Evolutionary conservation across 2,113 vertebrate species (phyloP).

Genomic region (Cynoglossus semilaevis): DNA sequence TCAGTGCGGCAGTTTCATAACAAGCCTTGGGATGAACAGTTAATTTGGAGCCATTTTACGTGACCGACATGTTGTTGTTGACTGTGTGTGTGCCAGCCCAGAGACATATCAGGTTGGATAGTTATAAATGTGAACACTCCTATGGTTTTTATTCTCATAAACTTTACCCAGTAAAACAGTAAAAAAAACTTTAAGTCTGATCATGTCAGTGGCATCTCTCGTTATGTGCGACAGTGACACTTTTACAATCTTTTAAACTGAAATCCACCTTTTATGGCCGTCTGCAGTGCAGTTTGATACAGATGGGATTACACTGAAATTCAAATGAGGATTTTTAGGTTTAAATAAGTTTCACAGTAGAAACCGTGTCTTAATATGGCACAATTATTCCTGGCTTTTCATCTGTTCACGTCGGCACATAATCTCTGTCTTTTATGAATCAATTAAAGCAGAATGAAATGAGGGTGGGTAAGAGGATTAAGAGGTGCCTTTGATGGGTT

Average conservation of each 20-base stretch:
- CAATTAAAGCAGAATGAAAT: constrained; percentile 35
- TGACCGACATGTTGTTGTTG: no score
- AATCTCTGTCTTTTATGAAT: constrained; percentile 40
- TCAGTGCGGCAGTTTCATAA: neutral
- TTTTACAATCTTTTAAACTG: constrained; percentile 31
- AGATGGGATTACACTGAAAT: constrained; percentile 36
- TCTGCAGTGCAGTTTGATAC: constrained; percentile 45
- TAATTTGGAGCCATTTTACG: constrained; percentile 2
- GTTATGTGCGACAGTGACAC: constrained; percentile 57
- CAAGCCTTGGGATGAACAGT: neutral
- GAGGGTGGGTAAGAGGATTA: constrained; percentile 26
- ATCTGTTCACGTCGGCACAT: constrained; percentile 2
- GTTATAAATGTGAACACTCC: constrained; percentile 17
- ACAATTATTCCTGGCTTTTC: constrained; percentile 9
- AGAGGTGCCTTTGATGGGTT: constrained; percentile 19
- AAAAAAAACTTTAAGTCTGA: constrained; percentile 41
- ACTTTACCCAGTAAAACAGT: constrained; percentile 2
- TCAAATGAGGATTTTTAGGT: constrained; percentile 47
- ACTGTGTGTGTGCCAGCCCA: neutral
- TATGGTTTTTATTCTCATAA: constrained; percentile 10
- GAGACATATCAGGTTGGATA: constrained; percentile 13
- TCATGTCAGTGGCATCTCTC: constrained; percentile 51
- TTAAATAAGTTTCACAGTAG: constrained; percentile 50
- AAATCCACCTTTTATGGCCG: constrained; percentile 21
- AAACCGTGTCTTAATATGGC: constrained; percentile 26